Conservation (phyloP, 2,113 vertebrate species). For the Heterotis niloticus region DNA sequence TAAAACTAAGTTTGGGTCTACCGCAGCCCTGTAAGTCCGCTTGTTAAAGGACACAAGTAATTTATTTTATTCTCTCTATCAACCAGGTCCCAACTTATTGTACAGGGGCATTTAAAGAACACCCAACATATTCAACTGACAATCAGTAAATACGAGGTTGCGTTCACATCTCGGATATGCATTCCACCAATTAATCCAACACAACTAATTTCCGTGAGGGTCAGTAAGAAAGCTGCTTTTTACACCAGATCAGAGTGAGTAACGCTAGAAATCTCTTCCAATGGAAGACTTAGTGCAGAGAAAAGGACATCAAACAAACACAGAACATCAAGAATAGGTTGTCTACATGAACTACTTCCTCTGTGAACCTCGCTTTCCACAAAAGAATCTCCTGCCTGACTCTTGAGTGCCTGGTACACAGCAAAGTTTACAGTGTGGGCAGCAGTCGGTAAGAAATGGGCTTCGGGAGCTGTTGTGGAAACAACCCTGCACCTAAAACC, state of each 20-base stretch:
- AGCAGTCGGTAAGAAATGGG: neutral
- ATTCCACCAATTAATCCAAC: neutral
- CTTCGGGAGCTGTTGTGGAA: neutral
- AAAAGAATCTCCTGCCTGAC: neutral
- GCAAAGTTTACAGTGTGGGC: neutral
- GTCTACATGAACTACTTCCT: neutral
- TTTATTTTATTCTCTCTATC: slow-evolving; percentile 4
- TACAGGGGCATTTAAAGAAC: slow-evolving; percentile 15
- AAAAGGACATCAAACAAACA: neutral
- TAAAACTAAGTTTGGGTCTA: neutral
- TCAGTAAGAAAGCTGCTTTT: neutral
- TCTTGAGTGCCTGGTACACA: neutral
- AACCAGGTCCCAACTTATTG: slow-evolving; percentile 6
- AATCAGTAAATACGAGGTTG: neutral
- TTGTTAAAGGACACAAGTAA: neutral
- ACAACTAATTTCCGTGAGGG: neutral
- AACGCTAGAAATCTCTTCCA: neutral
- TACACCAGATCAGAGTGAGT: neutral
- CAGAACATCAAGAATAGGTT: too few relatives aligned
- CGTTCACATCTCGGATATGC: neutral
- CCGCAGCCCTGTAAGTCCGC: neutral
- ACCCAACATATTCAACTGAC: slow-evolving; percentile 6
- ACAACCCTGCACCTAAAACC: neutral
- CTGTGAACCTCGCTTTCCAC: neutral
- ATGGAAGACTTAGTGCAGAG: neutral